Evolutionary conservation across 1,140 invertebrate genomes (phyloP).

Genomic region (Asbolus verrucosus): DNA sequence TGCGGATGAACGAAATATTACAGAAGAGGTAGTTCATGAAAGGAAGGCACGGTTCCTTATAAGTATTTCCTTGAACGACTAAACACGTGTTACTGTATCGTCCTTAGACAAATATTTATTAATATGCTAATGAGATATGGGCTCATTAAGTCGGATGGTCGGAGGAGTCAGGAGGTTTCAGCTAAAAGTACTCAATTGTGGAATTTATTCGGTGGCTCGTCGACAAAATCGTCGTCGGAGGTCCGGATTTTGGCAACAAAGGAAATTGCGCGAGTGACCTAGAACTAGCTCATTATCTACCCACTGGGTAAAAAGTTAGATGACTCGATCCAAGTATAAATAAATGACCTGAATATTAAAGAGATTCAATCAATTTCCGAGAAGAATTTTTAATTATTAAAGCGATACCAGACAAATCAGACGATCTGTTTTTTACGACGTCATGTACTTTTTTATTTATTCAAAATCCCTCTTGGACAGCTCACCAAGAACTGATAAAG

Average conservation of each 20-base stretch:
- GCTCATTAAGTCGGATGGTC: not conserved
- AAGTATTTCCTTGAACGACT: not conserved
- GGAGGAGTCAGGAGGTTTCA: not conserved
- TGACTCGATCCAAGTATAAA: not conserved
- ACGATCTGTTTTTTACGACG: no score
- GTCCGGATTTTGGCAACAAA: not conserved
- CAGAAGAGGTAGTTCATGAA: conserved; percentile 26
- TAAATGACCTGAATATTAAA: conserved; percentile 2
- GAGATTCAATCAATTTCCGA: not conserved
- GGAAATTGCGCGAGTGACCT: not conserved
- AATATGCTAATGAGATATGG: conserved; percentile 13
- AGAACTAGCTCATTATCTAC: not conserved
- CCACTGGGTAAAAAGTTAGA: conserved; percentile 10
- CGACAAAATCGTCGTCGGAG: not conserved
- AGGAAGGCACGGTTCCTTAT: conserved; percentile 25
- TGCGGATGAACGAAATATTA: conserved; percentile 29
- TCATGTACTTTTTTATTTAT: no score
- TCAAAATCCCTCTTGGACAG: no score
- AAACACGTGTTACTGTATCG: conserved; percentile 18
- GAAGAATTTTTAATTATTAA: not conserved
- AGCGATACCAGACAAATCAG: not conserved
- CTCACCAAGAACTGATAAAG: no score
- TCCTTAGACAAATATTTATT: conserved; percentile 31
- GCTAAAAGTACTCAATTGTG: not conserved
- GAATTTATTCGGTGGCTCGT: not conserved